Percentiles rank a stretch among this genome's conserved stretches.
These are phyloP conservation scores for Neoaliturus tenellus DNA, from an alignment of 2,888 invertebrate species.

Conservation along the genomic window DNA sequence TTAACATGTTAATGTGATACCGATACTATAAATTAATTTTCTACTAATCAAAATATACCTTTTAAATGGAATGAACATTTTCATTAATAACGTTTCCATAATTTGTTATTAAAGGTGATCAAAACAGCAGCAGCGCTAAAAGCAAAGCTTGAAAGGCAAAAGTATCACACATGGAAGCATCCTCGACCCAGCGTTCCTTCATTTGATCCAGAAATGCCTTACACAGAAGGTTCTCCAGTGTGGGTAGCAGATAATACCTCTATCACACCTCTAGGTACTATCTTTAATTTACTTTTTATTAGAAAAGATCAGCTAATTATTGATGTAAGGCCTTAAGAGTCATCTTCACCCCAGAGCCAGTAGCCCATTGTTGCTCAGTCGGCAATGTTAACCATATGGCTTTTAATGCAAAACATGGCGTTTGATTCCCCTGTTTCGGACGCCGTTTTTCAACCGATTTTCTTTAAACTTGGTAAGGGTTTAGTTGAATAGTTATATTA, in stretches of 20 bases:
- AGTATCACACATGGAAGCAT: slow-evolving; percentile 56
- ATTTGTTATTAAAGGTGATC: too few relatives aligned
- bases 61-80: too few relatives aligned
- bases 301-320: neutral
- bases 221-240: slow-evolving; percentile 60
- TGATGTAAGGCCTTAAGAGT: neutral
- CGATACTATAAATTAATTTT: too few relatives aligned
- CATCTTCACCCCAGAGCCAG: too few relatives aligned
- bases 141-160: slow-evolving; percentile 1
- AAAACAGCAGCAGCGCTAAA: neutral
- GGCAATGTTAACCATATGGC: too few relatives aligned
- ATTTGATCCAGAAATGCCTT: slow-evolving; percentile 53
- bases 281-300: neutral
- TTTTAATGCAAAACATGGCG: too few relatives aligned
- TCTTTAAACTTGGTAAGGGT: too few relatives aligned
- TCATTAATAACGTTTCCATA: neutral
- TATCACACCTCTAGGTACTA: neutral
- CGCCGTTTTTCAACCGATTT: too few relatives aligned
- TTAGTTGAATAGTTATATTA: too few relatives aligned
- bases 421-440: too few relatives aligned
- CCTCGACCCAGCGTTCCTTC: neutral
- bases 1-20: too few relatives aligned
- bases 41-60: neutral
- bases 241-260: slow-evolving; percentile 60
- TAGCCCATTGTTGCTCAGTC: too few relatives aligned